Base-by-base conservation (phyloP, 2,888 invertebrate genomes). In the Drosophila heteroneura region DNA sequence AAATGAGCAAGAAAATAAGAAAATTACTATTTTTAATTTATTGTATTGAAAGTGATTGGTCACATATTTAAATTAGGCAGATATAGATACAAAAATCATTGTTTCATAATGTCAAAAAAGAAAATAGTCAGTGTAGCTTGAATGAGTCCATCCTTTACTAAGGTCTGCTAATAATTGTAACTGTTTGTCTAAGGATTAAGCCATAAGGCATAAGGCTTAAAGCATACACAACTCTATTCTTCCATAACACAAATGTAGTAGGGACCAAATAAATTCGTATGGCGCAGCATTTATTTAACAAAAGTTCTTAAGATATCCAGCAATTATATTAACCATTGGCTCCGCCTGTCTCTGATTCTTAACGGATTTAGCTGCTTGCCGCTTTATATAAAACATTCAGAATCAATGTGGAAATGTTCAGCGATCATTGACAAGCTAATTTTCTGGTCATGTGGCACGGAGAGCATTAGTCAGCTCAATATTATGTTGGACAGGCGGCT, bases 401-500 rank as follows among this genome's bases (percentile, higher is more conserved):
- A 26, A 37, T 51, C 60, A 59, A 47, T 49, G 61, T 14, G 26
- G 51, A n/a, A 33, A 51, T 47, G 47, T 28, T 26, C 52, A 39
- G 53, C 49, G 26, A 30, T 35, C 52, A 76, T 70, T 65, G 81
- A 70, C 77, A 70, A 65, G 65, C 70, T 65, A 59, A 63, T 63
- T 71, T 81, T 56, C 63, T 63, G 33, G 53, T 52, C n/a, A 44
- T 56, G 41, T 22, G 5, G 14, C 35, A 56, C 35, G 26, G 19
- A 19, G 32, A 47, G 65, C 74, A 72, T 74, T 72, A 82, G 57
- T 71, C 68, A 56, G 66, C 60, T 72, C 58, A 58, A 81, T 74
- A 58, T 74, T 62, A 64, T 81, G 67, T 75, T 72, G 68, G 83
- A 84, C 79, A 69, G 71, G 54, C 58, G 58, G 59, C 65, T 79